Conservation (phyloP, 2,113 vertebrate genomes). For the Bungarus multicinctus region DNA sequence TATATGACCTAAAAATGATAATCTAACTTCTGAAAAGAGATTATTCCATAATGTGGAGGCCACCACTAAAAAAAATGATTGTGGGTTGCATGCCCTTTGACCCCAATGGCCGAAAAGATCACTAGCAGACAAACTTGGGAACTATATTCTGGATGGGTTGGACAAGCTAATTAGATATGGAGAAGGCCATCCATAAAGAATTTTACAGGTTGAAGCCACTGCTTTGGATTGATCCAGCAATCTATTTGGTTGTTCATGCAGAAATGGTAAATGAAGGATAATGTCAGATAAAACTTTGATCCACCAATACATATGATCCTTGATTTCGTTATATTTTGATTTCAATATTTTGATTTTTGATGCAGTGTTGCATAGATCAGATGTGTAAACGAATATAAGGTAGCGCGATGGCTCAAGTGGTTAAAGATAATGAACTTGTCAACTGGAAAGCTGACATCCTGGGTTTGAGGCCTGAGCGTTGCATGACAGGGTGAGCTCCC, state of each 20-base stretch:
- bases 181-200: not conserved
- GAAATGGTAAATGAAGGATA: not conserved
- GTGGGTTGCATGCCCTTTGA: not conserved
- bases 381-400: not conserved
- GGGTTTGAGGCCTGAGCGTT: not conserved
- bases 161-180: not conserved
- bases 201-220: not conserved
- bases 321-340: not conserved
- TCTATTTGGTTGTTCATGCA: not conserved
- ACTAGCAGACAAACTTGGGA: not conserved
- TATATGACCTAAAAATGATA: not conserved
- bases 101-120: not conserved
- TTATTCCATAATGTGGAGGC: not conserved
- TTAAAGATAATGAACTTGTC: not conserved
- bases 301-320: not conserved
- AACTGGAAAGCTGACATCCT: not conserved
- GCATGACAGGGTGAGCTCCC: not conserved
- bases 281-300: not conserved
- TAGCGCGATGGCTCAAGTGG: not conserved
- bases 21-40: not conserved
- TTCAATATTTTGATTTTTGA: not conserved
- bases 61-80: not conserved
- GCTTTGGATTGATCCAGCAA: not conserved
- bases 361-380: not conserved
- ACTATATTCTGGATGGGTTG: not conserved